Evolutionary conservation across 2,797 vertebrate species (phyloP), one percentile per base, ranked within the genome.

Genomic region (Sebastes reedi): DNA sequence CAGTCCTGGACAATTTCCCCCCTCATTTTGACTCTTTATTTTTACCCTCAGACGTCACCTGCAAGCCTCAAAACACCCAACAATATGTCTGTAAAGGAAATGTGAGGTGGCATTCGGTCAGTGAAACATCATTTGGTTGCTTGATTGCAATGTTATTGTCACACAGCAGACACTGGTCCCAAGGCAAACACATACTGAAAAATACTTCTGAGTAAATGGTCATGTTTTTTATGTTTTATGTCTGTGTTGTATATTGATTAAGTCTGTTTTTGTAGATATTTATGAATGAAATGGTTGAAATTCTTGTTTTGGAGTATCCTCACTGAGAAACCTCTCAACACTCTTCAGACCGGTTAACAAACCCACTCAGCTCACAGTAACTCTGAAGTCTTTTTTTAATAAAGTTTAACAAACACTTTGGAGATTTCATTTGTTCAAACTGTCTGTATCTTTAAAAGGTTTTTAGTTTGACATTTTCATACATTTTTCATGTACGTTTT

Each of bases 1-100:
- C 54, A 52, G 14, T 16, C 39, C 30, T 61, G 80, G 81, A 92
- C 87, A 58, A 11, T 86, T 55, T 50, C 46, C 69, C 69, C 10
- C 6, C 11, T 18, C 12, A 13, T 32, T 34, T n/a, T 69, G 42
- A 60, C 24, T 65, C 14, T 20, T 80, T 22, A 5, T 60, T 22
- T 67, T 60, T 46, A 30, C 52, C 93, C 0, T 96, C 96, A 92
- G 80, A 65, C 75, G 58, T 42, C 72, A 29, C 18, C 56, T 30
- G 8, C 10, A 24, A 27, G 24, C n/a, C 65, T 83, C 55, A n/a
- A 56, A 83, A 65, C 46, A 55, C 20, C 79, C n/a, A 42, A 62
- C 39, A 42, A 52, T 20, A 7, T 73, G n/a, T 75, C 29, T 71
- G 36, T 39, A 36, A 56, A 32, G 22, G 59, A 66, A 62, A 52